Percentiles rank a stretch among this genome's conserved stretches.
phyloP scores from a whole-genome alignment of 2,797 vertebrate species.

The Halcyon smyrnensis region DNA sequence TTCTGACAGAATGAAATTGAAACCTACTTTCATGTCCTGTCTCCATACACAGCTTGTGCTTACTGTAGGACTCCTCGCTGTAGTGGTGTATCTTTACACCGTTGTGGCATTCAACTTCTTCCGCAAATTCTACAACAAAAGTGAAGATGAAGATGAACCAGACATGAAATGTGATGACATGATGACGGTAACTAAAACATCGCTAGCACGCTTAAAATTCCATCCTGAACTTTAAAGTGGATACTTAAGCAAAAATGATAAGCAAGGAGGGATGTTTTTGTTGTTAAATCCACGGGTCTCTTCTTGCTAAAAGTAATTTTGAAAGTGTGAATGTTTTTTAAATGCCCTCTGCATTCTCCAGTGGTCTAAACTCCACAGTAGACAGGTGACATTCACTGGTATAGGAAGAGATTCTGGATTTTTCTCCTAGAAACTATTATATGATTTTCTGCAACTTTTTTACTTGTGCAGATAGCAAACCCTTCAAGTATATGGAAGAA shows the following conservation, averaged over 20 bases:
- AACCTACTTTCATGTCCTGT: background rate
- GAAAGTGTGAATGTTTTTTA: background rate
- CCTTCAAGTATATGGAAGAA: background rate
- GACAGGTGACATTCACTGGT: background rate
- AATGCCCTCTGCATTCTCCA: background rate
- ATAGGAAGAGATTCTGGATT: background rate
- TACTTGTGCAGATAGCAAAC: background rate
- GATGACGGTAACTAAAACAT: slow-evolving; percentile 89
- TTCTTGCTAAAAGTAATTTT: background rate
- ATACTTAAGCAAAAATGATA: background rate
- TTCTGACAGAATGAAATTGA: background rate
- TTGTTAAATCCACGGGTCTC: background rate
- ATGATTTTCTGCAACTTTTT: background rate
- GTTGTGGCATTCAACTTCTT: slow-evolving; percentile 99
- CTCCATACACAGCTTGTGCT: slow-evolving; percentile 86
- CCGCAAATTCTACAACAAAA: slow-evolving; percentile 99
- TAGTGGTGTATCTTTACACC: slow-evolving; percentile 97
- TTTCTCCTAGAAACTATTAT: background rate
- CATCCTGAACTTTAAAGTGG: background rate
- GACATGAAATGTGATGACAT: slow-evolving; percentile 99
- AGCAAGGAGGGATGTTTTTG: background rate
- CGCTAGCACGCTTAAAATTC: background rate
- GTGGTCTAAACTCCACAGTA: background rate
- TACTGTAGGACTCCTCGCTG: slow-evolving; percentile 94
- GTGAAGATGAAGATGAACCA: slow-evolving; percentile 93